Evolutionary conservation across 2,113 vertebrate genomes (phyloP).

Genomic region (Crotalus tigris): DNA sequence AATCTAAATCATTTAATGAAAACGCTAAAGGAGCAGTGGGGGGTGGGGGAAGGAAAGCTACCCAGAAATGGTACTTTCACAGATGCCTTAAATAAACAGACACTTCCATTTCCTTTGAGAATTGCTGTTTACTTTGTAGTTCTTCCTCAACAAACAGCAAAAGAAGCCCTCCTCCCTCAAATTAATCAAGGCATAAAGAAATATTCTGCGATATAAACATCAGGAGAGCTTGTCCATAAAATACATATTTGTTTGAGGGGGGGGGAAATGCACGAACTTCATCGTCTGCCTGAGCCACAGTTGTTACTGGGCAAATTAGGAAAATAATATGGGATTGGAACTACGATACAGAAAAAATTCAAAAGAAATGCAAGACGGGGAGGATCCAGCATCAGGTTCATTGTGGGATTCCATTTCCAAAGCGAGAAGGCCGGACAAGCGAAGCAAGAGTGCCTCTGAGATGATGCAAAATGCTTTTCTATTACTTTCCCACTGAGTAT

Average conservation of each 20-base stretch:
- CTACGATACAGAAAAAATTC: not conserved
- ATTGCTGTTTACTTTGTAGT: not conserved
- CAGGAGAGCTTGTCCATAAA: not conserved
- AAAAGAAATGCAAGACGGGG: not conserved
- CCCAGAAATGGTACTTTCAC: not conserved
- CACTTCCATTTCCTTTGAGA: not conserved
- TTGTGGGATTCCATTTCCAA: not conserved
- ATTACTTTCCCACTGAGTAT: too few relatives aligned
- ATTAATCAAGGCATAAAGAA: not conserved
- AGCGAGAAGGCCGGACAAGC: not conserved
- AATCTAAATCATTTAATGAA: not conserved
- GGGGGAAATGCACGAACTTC: not conserved
- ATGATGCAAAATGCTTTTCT: too few relatives aligned
- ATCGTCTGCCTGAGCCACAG: not conserved
- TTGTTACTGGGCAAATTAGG: not conserved
- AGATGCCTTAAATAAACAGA: not conserved
- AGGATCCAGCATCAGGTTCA: not conserved
- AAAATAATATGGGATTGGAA: not conserved
- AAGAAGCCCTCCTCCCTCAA: not conserved
- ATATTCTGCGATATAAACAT: not conserved
- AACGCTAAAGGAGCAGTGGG: not conserved
- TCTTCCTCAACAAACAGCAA: not conserved
- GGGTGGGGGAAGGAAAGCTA: fast-evolving
- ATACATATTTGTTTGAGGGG: not conserved
- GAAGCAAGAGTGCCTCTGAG: not conserved